Evolutionary conservation across 2,888 invertebrate genomes (phyloP).

Genomic region (Mellilla xanthometata): DNA sequence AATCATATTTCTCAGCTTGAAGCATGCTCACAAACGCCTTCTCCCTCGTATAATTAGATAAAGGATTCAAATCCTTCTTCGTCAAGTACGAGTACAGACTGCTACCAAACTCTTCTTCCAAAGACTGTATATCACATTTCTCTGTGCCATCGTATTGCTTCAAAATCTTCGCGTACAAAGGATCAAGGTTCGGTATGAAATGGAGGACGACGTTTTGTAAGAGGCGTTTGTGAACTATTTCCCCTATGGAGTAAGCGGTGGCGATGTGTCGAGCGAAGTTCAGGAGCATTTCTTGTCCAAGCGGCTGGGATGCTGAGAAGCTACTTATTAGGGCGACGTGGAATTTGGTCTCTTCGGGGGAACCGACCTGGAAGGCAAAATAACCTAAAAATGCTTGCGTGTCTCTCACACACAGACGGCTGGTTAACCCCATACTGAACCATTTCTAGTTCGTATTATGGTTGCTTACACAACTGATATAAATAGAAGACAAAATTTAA

Average conservation of each 20-base stretch:
- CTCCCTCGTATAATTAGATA: slow-evolving; percentile 72
- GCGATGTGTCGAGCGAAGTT: slow-evolving; percentile 92
- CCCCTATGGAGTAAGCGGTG: slow-evolving; percentile 86
- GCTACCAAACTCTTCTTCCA: slow-evolving; percentile 86
- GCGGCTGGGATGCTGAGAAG: slow-evolving; percentile 89
- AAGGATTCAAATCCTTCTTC: slow-evolving; percentile 64
- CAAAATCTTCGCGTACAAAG: slow-evolving; percentile 53
- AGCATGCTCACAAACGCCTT: slow-evolving; percentile 86
- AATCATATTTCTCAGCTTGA: slow-evolving; percentile 85
- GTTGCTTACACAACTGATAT: too few species aligned
- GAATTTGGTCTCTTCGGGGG: slow-evolving; percentile 91
- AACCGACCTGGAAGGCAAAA: slow-evolving; percentile 83
- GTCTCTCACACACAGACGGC: too few species aligned
- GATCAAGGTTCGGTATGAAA: slow-evolving; percentile 86
- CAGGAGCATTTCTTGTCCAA: slow-evolving; percentile 92
- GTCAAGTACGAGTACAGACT: slow-evolving; percentile 78
- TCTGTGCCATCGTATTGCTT: slow-evolving; percentile 52
- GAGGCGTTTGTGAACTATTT: slow-evolving; percentile 85
- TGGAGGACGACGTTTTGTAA: slow-evolving; percentile 89
- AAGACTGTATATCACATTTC: slow-evolving; percentile 53
- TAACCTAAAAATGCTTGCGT: too few species aligned
- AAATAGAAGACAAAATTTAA: too few species aligned
- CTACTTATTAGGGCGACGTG: slow-evolving; percentile 93
- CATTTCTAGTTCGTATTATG: too few species aligned
- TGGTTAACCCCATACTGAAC: too few species aligned